phyloP scores from a whole-genome alignment of 2,888 invertebrate genomes.

The Urechis unicinctus region DNA sequence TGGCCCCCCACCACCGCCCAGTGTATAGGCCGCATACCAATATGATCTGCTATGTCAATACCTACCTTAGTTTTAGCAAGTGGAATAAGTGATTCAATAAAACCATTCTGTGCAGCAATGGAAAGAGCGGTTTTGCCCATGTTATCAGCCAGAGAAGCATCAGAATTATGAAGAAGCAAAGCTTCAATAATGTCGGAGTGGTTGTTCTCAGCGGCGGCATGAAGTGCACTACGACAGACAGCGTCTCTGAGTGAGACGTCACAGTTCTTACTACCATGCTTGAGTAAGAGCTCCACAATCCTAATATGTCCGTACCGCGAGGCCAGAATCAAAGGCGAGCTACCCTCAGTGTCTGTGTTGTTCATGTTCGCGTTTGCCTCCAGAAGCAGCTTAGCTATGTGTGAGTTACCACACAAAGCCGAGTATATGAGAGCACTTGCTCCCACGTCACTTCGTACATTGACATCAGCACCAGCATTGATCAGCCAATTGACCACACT shows the following conservation, averaged over 20 bases:
- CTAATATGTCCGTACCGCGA: conserved; percentile 35
- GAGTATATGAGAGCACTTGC: conserved; percentile 22
- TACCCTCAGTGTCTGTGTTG: conserved; percentile 16
- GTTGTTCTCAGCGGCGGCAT: conserved; percentile 33
- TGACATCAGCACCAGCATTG: conserved; percentile 28
- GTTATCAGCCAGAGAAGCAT: conserved; percentile 4
- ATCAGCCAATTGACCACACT: conserved; percentile 29
- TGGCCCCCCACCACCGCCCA: conserved; percentile 44
- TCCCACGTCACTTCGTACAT: conserved; percentile 11
- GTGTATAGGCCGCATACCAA: conserved; percentile 40
- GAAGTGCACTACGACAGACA: conserved; percentile 36
- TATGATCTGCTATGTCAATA: conserved; percentile 8
- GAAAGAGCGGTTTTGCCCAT: conserved; percentile 10
- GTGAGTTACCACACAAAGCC: conserved; percentile 11
- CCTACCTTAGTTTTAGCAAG: conserved; percentile 4
- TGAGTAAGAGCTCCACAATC: conserved; percentile 32
- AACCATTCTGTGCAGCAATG: conserved; percentile 12
- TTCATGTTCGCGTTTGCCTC: conserved; percentile 5
- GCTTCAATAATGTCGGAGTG: conserved; percentile 5
- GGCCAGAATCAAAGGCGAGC: conserved; percentile 46
- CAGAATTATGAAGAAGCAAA: conserved; percentile 3
- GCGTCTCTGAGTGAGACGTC: conserved; percentile 38
- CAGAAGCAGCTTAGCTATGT: conserved; percentile 6
- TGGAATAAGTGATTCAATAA: conserved; percentile 2
- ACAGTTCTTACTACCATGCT: conserved; percentile 24